These are phyloP conservation scores for Lucilia cuprina DNA, from an alignment of 1,140 invertebrate species.

Conservation along the genomic window DNA sequence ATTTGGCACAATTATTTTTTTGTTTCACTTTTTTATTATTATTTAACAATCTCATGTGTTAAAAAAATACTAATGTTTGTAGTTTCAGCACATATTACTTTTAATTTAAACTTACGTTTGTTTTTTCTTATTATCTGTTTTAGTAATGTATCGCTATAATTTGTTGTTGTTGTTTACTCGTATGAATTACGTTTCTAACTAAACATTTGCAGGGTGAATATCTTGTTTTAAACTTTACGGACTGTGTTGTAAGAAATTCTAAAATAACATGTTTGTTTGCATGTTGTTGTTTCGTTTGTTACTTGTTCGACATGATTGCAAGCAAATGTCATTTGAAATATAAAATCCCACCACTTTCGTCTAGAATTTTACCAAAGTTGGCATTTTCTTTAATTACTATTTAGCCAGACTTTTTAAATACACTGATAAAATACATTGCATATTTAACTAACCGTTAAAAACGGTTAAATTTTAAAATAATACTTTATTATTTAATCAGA, in stretches of 20 bases:
- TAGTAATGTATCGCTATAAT: background rate
- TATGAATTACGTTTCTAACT: background rate
- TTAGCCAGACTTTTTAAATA: no score
- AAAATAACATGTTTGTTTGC: background rate
- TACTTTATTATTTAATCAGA: no score
- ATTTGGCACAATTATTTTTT: background rate
- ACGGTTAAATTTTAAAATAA: no score
- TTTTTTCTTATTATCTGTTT: background rate
- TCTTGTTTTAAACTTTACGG: background rate
- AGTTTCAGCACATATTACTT: no score
- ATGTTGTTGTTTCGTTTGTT: no score
- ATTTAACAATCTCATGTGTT: background rate
- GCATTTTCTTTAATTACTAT: no score
- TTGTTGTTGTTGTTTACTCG: background rate
- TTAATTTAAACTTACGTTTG: background rate
- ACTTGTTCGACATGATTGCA: no score
- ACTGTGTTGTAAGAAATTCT: background rate
- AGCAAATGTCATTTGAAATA: no score
- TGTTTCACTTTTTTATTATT: background rate
- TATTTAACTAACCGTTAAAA: no score
- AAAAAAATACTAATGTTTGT: background rate
- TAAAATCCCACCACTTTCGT: no score
- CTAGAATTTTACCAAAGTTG: no score
- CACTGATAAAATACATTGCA: no score
- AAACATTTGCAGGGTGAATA: background rate